Percentiles rank a stretch among this genome's conserved stretches.
Evolutionary conservation across 2,888 invertebrate species (phyloP).

Genomic region (Mesorhabditis sp.): DNA sequence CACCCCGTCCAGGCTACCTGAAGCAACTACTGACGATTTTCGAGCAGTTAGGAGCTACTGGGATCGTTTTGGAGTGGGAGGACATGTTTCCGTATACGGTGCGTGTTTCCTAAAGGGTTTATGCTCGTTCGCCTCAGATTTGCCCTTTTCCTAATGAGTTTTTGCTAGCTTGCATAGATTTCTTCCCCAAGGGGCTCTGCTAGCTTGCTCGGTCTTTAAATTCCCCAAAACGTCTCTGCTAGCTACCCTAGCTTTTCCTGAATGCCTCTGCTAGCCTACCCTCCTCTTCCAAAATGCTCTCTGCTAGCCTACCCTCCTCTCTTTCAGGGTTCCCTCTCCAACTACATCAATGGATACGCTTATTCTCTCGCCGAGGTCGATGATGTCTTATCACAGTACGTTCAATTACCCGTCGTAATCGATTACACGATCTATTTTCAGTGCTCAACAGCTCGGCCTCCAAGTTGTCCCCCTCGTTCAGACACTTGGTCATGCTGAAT

Average conservation of each 20-base stretch:
- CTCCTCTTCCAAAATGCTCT: too few relatives aligned
- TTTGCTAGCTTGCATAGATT: too few relatives aligned
- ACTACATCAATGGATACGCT: constrained; percentile 68
- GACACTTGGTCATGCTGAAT: constrained; percentile 81
- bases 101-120: background rate
- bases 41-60: constrained; percentile 71
- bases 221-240: too few relatives aligned
- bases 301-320: too few relatives aligned
- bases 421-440: constrained; percentile 78
- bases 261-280: too few relatives aligned
- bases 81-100: constrained; percentile 77
- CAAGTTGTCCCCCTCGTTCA: constrained; percentile 77
- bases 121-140: too few relatives aligned
- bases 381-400: constrained; percentile 7
- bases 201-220: too few relatives aligned
- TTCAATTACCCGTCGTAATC: constrained; percentile 70
- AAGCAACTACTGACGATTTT: constrained; percentile 67
- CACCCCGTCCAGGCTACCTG: constrained; percentile 60
- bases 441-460: constrained; percentile 58
- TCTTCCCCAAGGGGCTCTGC: too few relatives aligned
- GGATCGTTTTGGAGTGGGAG: constrained; percentile 78
- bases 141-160: too few relatives aligned
- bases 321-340: constrained; percentile 63
- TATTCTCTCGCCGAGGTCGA: constrained; percentile 71
- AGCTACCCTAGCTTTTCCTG: too few relatives aligned